These are phyloP conservation scores for Pterophyllum scalare DNA, from an alignment of 2,113 vertebrate genomes.

Conservation along the genomic window DNA sequence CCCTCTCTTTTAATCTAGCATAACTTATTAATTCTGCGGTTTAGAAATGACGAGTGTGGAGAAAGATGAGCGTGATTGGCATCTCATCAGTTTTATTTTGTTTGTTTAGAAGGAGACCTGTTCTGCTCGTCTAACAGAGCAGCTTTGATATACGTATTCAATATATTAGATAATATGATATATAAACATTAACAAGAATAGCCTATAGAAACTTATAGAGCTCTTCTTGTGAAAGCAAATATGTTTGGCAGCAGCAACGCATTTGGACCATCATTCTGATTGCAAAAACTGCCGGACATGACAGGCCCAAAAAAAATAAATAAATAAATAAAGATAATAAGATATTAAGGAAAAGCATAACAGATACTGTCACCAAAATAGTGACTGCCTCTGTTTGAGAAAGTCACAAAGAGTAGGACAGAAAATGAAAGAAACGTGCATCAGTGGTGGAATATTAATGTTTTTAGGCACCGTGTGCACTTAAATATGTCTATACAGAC, in stretches of 20 bases:
- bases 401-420: rapidly evolving
- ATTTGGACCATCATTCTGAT: too few relatives aligned
- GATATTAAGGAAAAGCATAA: too few relatives aligned
- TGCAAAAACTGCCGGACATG: too few relatives aligned
- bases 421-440: background rate
- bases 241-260: too few relatives aligned
- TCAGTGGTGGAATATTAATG: background rate
- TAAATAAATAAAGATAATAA: too few relatives aligned
- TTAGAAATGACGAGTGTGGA: background rate
- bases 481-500: background rate
- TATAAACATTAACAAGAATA: too few relatives aligned
- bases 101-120: background rate
- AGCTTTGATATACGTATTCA: background rate
- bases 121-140: background rate
- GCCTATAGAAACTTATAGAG: too few relatives aligned
- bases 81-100: background rate
- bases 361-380: too few relatives aligned
- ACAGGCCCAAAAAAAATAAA: too few relatives aligned
- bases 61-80: background rate
- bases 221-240: too few relatives aligned
- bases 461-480: background rate
- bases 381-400: too few relatives aligned
- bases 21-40: background rate
- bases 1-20: background rate
- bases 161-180: too few relatives aligned